A percentile compares a stretch with the other conserved stretches of the same genome.
Conservation (phyloP, 2,113 vertebrate species). For the Onychostoma macrolepis region DNA sequence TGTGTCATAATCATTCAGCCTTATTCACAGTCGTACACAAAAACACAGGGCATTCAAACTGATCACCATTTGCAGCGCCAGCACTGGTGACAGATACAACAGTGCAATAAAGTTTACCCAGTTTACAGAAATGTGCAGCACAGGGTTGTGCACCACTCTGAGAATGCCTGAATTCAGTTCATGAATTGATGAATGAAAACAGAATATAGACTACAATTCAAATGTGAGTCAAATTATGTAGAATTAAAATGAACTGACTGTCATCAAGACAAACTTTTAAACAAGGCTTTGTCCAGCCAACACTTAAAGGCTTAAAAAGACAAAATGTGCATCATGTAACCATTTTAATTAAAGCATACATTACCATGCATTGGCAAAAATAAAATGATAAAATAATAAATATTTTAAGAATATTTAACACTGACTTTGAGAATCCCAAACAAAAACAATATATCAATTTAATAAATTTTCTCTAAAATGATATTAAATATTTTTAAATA, state of each 20-base stretch:
- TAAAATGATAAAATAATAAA: background rate
- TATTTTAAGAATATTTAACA: background rate
- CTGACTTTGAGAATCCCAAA: too few species aligned
- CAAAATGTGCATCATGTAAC: too few species aligned
- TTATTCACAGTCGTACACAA: background rate
- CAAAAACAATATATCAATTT: too few species aligned
- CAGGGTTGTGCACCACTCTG: background rate
- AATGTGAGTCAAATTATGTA: background rate
- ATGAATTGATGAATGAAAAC: background rate
- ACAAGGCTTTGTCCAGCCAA: too few species aligned
- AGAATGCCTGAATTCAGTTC: background rate
- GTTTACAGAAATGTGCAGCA: background rate
- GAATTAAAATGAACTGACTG: too few species aligned
- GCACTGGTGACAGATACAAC: background rate
- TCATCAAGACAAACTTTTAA: too few species aligned
- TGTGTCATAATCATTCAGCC: constrained; percentile 26
- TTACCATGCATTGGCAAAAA: too few species aligned
- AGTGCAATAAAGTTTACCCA: background rate
- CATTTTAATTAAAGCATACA: too few species aligned
- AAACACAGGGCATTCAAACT: background rate
- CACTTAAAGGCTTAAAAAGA: too few species aligned
- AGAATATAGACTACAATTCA: background rate
- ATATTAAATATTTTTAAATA: too few species aligned
- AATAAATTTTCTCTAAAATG: background rate
- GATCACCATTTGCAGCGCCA: background rate